A percentile compares a stretch with the other conserved stretches of the same genome.
Evolutionary conservation across 2,888 invertebrate species (phyloP).

Genomic region (Conomelus anceps): DNA sequence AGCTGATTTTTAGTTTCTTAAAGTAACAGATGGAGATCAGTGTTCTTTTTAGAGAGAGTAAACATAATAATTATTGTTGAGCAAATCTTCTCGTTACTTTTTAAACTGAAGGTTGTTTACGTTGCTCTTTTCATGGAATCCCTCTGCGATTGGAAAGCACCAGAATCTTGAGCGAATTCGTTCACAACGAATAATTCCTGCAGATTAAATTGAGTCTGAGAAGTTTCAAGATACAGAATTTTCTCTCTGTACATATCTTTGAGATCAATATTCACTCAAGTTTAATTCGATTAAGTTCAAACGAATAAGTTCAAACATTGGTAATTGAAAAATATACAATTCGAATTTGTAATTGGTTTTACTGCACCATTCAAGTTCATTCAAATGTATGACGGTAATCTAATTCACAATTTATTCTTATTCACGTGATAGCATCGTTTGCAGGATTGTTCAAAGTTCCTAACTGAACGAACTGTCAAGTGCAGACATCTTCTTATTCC

Average conservation of each 20-base stretch:
- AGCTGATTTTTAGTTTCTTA: too few species aligned
- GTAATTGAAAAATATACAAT: too few species aligned
- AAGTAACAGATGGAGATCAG: too few species aligned
- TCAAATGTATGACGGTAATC: background rate
- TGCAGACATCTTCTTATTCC: background rate
- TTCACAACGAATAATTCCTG: too few species aligned
- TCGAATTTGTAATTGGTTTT: background rate
- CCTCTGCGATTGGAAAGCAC: background rate
- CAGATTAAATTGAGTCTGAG: too few species aligned
- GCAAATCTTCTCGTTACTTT: background rate
- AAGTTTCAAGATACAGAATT: too few species aligned
- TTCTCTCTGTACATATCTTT: too few species aligned
- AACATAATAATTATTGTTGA: background rate
- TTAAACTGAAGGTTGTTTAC: background rate
- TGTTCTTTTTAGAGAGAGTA: too few species aligned
- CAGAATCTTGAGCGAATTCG: background rate
- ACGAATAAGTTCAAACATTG: too few species aligned
- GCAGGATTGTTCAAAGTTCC: background rate
- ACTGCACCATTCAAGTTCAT: background rate
- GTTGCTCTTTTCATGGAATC: background rate
- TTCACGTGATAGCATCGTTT: background rate
- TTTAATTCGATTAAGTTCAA: too few species aligned
- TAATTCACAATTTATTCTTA: background rate
- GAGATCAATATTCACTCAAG: background rate
- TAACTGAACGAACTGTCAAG: background rate